Evolutionary conservation across 2,888 invertebrate species (phyloP).

Genomic region (Anticlea derivata): DNA sequence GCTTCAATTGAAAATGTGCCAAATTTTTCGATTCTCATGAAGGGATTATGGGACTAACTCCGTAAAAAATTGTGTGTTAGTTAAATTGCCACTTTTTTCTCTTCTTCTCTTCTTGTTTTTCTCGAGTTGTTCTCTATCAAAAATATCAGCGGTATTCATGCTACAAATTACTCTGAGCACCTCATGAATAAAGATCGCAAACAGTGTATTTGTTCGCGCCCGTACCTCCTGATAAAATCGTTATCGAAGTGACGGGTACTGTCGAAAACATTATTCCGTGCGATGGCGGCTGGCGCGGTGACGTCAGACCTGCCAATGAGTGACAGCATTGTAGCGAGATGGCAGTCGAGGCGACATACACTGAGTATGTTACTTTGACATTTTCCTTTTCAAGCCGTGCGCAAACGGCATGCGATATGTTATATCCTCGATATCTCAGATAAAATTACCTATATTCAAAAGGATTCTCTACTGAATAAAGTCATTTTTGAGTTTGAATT

Average conservation of each 20-base stretch:
- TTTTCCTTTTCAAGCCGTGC: too few relatives aligned
- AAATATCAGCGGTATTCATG: constrained; percentile 29
- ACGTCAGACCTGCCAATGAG: constrained; percentile 39
- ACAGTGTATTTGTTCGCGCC: constrained; percentile 44
- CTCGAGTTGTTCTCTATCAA: constrained; percentile 26
- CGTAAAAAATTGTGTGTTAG: too few relatives aligned
- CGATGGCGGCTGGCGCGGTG: constrained; percentile 37
- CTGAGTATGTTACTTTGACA: constrained; percentile 18
- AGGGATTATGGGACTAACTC: too few relatives aligned
- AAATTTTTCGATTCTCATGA: too few relatives aligned
- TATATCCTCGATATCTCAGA: too few relatives aligned
- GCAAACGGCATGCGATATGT: too few relatives aligned
- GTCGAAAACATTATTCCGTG: constrained; percentile 44
- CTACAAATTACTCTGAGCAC: constrained; percentile 40
- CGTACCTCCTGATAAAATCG: constrained; percentile 42
- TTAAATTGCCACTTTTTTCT: too few relatives aligned
- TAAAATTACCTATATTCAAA: too few relatives aligned
- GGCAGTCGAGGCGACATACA: constrained; percentile 20
- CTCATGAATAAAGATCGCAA: constrained; percentile 54
- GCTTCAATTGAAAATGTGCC: too few relatives aligned
- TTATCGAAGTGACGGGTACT: constrained; percentile 44
- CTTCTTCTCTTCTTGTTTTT: too few relatives aligned
- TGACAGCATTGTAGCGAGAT: constrained; percentile 35
- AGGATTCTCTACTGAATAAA: too few relatives aligned
- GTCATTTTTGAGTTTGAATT: too few relatives aligned